These are phyloP conservation scores for Furcifer pardalis DNA, from an alignment of 2,797 vertebrate species.

Conservation along the genomic window DNA sequence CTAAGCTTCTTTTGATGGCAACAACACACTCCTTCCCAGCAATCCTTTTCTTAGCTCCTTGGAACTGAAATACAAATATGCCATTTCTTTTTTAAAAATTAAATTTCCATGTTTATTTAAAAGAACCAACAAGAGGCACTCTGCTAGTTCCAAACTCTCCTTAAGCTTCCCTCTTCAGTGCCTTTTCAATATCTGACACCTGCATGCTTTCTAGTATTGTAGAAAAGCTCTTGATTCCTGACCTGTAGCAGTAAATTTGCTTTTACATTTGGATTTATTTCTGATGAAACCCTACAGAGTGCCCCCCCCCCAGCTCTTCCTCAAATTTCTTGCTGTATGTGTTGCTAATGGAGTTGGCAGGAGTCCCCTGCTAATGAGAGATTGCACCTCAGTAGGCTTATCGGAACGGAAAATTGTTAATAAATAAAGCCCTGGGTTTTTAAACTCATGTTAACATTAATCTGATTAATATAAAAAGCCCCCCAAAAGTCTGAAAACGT, in stretches of 20 bases:
- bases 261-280: slow-evolving; percentile 43
- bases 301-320: slow-evolving; percentile 42
- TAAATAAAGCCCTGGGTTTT: slow-evolving; percentile 61
- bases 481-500: neutral
- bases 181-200: slow-evolving; percentile 8
- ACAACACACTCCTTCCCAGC: neutral
- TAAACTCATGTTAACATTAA: slow-evolving; percentile 60
- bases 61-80: slow-evolving; percentile 6
- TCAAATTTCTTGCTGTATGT: slow-evolving; percentile 30
- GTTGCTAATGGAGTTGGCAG: slow-evolving; percentile 46
- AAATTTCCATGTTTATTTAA: slow-evolving; percentile 35
- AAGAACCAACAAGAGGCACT: slow-evolving; percentile 15
- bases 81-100: too few species aligned
- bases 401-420: slow-evolving; percentile 56
- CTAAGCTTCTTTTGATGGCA: neutral
- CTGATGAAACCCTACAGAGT: slow-evolving; percentile 40
- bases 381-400: slow-evolving; percentile 47
- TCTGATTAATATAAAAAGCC: slow-evolving; percentile 62
- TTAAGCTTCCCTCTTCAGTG: neutral
- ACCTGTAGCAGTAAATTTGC: slow-evolving; percentile 55
- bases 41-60: neutral
- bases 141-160: slow-evolving; percentile 8
- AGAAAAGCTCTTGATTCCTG: slow-evolving; percentile 57
- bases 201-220: neutral
- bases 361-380: slow-evolving; percentile 40